Evolutionary conservation across 2,797 vertebrate genomes (phyloP), one percentile per base, ranked within the genome.

Genomic region (Alectoris magna): DNA sequence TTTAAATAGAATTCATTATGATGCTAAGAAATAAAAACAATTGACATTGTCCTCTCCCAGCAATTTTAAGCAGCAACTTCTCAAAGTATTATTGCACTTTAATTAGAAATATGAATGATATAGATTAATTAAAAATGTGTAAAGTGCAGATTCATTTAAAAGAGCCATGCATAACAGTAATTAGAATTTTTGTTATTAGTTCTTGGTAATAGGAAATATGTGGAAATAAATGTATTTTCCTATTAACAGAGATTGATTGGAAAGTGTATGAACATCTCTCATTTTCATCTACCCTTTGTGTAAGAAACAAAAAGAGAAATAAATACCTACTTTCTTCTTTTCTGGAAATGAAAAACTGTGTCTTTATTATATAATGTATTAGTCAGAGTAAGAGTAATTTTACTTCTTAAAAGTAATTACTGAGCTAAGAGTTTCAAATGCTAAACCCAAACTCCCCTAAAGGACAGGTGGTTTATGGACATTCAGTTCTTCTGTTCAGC

Each of bases 381-480:
- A 49, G 29, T 73, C 60, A 75, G 80, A 90, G 11, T 43, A 26
- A 84, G 17, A 86, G 29, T 78, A 76, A 49, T 84, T 77, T 36
- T 44, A 51, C 10, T 84, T 92, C 58, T 74, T 69, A 43, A 58
- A 41, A 74, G 43, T 31, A 84, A 38, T 70, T 90, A 46, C 31
- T 46, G 44, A 67, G 48, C n/a, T 56, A 69, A 67, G 17, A 53
- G 67, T 64, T 94, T 75, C 38, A 76, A 68, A 84, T 69, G 46
- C 38, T 84, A 91, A 85, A 92, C 70, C 23, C 1, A 4, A 92
- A 59, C 59, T 48, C 5, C 29, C 17, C 24, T 48, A 36, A n/a
- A 90, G 68, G 6, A 38, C 84, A 88, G 72, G 56, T 85, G 69
- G 36, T 95, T 93, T 94, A 93, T 81, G 66, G 82, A 58, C 13